Conservation (phyloP, 2,888 invertebrate genomes). For the Gerris lacustris region DNA sequence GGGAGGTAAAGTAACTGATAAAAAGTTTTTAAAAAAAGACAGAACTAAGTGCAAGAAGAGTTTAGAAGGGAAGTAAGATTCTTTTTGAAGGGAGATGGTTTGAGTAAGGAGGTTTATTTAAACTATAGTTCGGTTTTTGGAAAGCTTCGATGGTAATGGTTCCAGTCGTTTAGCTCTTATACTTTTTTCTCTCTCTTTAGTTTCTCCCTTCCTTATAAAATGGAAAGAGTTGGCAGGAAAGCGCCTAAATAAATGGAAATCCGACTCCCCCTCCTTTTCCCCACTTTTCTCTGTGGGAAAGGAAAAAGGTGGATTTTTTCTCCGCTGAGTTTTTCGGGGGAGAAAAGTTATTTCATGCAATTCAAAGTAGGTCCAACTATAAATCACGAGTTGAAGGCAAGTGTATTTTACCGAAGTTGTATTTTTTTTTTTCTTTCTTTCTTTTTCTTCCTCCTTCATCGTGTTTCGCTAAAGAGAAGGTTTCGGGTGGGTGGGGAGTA, state of each 20-base stretch:
- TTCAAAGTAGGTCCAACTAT: conserved; percentile 29
- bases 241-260: conserved; percentile 28
- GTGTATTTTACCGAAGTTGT: not conserved
- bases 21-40: too few species aligned
- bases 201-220: conserved; percentile 33
- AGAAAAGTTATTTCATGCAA: conserved; percentile 31
- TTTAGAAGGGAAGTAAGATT: not conserved
- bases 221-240: conserved; percentile 26
- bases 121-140: conserved; percentile 12
- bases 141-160: conserved; percentile 26
- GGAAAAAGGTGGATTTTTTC: conserved; percentile 19
- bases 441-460: conserved; percentile 5
- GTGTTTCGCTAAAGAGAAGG: conserved; percentile 7
- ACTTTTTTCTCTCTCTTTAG: conserved; percentile 24
- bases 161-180: conserved; percentile 24
- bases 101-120: conserved; percentile 5
- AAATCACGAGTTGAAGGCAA: conserved; percentile 23
- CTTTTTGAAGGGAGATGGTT: not conserved
- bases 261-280: conserved; percentile 23
- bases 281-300: conserved; percentile 24
- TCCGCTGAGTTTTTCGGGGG: conserved; percentile 14
- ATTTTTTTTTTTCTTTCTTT: conserved; percentile 7
- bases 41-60: too few species aligned
- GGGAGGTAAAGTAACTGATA: too few species aligned
- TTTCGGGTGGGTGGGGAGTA: conserved; percentile 8